A percentile compares a stretch with the other conserved stretches of the same genome.
phyloP scores from a whole-genome alignment of 1,140 invertebrate species.

The Centruroides sculpturatus region DNA sequence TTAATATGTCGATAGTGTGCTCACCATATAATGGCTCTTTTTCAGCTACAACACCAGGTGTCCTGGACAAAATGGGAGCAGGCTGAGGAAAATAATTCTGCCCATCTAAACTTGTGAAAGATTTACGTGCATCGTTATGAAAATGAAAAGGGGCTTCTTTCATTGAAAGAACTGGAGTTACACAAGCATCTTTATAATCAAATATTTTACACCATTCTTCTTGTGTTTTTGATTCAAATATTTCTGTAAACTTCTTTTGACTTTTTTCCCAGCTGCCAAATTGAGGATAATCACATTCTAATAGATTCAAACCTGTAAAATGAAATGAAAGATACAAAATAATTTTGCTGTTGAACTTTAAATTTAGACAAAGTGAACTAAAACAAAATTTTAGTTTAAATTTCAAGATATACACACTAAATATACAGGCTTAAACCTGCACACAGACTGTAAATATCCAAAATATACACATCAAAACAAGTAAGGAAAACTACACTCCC shows the following conservation, averaged over 20 bases:
- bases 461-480: no score
- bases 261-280: conserved; percentile 39
- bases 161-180: conserved; percentile 70
- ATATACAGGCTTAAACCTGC: no score
- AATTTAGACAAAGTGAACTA: no score
- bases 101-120: conserved; percentile 9
- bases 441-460: no score
- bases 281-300: conserved; percentile 42
- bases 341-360: no score
- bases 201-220: conserved; percentile 78
- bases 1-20: conserved; percentile 44
- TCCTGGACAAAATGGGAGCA: conserved; percentile 51
- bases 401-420: no score
- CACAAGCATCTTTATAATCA: conserved; percentile 79
- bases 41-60: conserved; percentile 39
- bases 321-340: no score
- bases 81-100: conserved; percentile 38
- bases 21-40: conserved; percentile 37
- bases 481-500: no score
- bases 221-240: conserved; percentile 69
- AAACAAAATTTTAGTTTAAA: no score
- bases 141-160: conserved; percentile 42
- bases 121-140: conserved; percentile 20
- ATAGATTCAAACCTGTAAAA: conserved; percentile 39
- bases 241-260: conserved; percentile 43